Percentiles rank a stretch among this genome's conserved stretches.
Conservation (phyloP, 2,797 vertebrate genomes). For the Botia kubotai region DNA sequence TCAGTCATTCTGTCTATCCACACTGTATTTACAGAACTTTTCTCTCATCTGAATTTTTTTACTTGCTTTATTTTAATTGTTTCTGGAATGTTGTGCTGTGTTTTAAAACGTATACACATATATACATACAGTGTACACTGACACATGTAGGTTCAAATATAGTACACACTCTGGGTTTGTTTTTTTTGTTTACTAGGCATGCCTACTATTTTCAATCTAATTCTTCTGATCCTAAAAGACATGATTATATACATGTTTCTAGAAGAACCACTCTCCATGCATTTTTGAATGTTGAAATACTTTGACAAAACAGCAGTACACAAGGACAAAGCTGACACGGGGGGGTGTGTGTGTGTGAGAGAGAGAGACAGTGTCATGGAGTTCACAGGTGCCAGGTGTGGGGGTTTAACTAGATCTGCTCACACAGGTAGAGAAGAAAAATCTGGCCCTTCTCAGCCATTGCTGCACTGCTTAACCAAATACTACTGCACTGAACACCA, state of each 20-base stretch:
- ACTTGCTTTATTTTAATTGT: background rate
- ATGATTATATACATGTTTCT: background rate
- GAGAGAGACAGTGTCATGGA: constrained; percentile 61
- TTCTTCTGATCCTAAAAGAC: background rate
- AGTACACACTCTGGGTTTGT: too few relatives aligned
- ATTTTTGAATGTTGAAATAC: constrained; percentile 4
- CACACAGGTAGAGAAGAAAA: constrained; percentile 79
- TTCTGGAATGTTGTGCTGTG: background rate
- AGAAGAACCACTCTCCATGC: background rate
- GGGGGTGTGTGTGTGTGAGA: background rate
- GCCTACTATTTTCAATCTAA: background rate
- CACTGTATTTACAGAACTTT: background rate
- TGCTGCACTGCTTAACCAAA: background rate
- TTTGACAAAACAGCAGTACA: constrained; percentile 11
- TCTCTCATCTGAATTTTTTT: too few relatives aligned
- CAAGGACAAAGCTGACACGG: constrained; percentile 1
- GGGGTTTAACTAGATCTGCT: constrained; percentile 80
- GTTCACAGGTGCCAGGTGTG: constrained; percentile 82
- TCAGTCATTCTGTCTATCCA: constrained; percentile 3
- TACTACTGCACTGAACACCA: constrained; percentile 4
- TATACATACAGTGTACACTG: too few relatives aligned
- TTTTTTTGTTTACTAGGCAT: too few relatives aligned
- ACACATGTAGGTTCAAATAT: too few relatives aligned
- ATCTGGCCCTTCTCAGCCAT: constrained; percentile 64
- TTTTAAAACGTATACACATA: background rate